These are phyloP conservation scores for Parochlus steinenii DNA, from an alignment of 2,888 invertebrate species.

Conservation along the genomic window DNA sequence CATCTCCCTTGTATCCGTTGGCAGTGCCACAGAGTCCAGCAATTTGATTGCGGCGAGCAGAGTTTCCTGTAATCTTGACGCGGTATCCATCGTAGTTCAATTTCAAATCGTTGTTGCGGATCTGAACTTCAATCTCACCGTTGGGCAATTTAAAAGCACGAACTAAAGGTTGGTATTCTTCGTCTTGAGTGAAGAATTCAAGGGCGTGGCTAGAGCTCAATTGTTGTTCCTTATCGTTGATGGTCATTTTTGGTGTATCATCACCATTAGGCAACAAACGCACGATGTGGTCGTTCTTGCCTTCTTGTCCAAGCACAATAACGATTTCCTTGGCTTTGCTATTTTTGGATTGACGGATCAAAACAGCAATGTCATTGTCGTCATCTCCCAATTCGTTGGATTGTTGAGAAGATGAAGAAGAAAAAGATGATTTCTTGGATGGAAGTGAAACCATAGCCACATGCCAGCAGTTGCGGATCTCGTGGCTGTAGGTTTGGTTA, in stretches of 20 bases:
- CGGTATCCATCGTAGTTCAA: slow-evolving; percentile 42
- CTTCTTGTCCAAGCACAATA: slow-evolving; percentile 27
- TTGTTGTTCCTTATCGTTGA: slow-evolving; percentile 26
- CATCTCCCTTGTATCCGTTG: slow-evolving; percentile 39
- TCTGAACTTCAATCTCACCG: slow-evolving; percentile 36
- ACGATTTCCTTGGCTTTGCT: slow-evolving; percentile 29
- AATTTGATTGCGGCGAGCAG: slow-evolving; percentile 35
- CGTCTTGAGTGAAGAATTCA: slow-evolving; percentile 28
- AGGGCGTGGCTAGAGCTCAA: slow-evolving; percentile 23
- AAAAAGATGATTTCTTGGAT: slow-evolving; percentile 17
- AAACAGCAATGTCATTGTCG: slow-evolving; percentile 9
- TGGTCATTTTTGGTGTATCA: slow-evolving; percentile 22
- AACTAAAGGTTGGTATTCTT: slow-evolving; percentile 25
- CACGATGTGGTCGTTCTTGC: slow-evolving; percentile 21
- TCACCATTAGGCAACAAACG: slow-evolving; percentile 17
- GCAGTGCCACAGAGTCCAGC: slow-evolving; percentile 51
- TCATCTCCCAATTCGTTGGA: slow-evolving; percentile 19
- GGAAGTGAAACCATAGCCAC: slow-evolving; percentile 37
- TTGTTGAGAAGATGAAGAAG: neutral
- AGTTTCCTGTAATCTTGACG: slow-evolving; percentile 29
- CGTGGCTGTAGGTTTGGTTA: slow-evolving; percentile 39
- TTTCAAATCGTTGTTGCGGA: slow-evolving; percentile 33
- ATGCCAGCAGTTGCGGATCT: slow-evolving; percentile 40
- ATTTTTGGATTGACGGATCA: slow-evolving; percentile 27
- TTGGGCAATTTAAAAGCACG: slow-evolving; percentile 33